Evolutionary conservation across 2,888 invertebrate genomes (phyloP).

Genomic region (Cryptocephalus moraei): DNA sequence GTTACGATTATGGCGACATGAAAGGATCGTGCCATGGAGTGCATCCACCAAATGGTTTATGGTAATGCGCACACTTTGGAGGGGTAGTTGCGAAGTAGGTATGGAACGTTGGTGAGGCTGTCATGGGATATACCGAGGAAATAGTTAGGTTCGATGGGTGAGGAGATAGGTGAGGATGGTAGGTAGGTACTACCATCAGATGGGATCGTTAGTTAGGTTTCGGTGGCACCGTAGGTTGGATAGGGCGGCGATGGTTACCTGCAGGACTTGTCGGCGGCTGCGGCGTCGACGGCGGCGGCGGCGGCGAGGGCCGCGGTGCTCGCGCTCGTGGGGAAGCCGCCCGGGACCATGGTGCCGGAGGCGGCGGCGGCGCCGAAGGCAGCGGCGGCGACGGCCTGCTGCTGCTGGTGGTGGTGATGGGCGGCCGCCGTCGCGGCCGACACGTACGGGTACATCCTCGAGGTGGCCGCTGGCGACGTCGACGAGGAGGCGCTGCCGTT

Average conservation of each 20-base stretch:
- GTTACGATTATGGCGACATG: too few relatives aligned
- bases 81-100: too few relatives aligned
- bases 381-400: conserved; percentile 53
- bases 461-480: conserved; percentile 37
- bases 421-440: conserved; percentile 53
- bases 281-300: conserved; percentile 55
- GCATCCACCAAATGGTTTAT: too few relatives aligned
- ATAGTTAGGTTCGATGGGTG: too few relatives aligned
- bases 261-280: conserved; percentile 71
- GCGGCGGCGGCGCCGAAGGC: conserved; percentile 58
- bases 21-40: too few relatives aligned
- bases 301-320: conserved; percentile 49
- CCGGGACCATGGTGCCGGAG: conserved; percentile 53
- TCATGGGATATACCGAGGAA: too few relatives aligned
- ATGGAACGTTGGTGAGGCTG: too few relatives aligned
- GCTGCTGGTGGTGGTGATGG: conserved; percentile 62
- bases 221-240: too few relatives aligned
- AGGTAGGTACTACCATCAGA: too few relatives aligned
- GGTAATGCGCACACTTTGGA: too few relatives aligned
- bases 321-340: conserved; percentile 44
- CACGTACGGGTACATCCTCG: conserved; percentile 90
- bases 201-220: too few relatives aligned
- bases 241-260: conserved; percentile 32
- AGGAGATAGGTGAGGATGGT: too few relatives aligned
- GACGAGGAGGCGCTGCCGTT: conserved; percentile 49